Evolutionary conservation across 1,140 invertebrate genomes (phyloP), one percentile per base, ranked within the genome.

Genomic region (Papilio xuthus): DNA sequence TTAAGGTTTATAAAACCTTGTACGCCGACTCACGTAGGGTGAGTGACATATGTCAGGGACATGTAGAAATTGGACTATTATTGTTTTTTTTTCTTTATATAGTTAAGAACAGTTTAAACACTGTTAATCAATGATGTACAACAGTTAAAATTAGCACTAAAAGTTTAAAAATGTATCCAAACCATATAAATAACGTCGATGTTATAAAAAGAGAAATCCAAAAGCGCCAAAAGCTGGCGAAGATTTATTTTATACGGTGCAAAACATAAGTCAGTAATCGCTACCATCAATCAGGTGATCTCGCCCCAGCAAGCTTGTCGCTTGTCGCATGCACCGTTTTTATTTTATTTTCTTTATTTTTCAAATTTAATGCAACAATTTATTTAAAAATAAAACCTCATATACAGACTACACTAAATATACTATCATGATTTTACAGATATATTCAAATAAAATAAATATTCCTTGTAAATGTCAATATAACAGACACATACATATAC

Each of bases 231-330:
- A 73, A 73, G 41, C 41, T 73, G 20, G 37, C 28, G 8, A 73
- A 73, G 41, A 73, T 73, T 44, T 73, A 73, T 73, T 73, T 73
- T n/a, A 44, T 73, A 73, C 71, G 71, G 71, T 73, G 37, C 71
- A 73, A 73, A 73, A 73, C 71, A 73, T 73, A 73, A 73, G 71
- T 73, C 71, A 73, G 37, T 73, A 73, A 73, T 73, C 71, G 71
- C 37, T 73, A 50, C 20, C 42, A 73, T 73, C 71, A 73, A 73
- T 73, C 71, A 73, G 71, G 71, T 73, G 37, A 73, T 73, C 37
- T 42, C 71, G 71, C n/a, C 20, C 71, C n/a, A 41, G 71, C 71
- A 15, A 42, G n/a, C 71, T 73, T 73, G 71, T 73, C 71, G 20
- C 20, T 42, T 42, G 41, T 73, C 71, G 71, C 41, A 44, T 47